Evolutionary conservation across 2,888 invertebrate species (phyloP).

Genomic region (Chrysotoxum bicinctum): DNA sequence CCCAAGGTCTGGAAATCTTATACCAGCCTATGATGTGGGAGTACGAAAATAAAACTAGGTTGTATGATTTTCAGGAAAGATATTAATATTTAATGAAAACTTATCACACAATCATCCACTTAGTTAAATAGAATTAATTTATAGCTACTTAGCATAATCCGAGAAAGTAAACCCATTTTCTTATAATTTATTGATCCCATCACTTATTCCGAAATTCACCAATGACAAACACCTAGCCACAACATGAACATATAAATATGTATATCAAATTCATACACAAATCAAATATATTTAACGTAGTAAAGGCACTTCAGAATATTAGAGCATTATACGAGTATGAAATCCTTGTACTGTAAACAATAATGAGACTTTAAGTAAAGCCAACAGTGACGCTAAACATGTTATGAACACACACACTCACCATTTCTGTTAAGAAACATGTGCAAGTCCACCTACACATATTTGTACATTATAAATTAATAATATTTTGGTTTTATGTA

Average conservation of each 20-base stretch:
- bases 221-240: slow-evolving; percentile 7
- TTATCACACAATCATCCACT: not conserved
- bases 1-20: no score
- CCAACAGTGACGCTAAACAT: slow-evolving; percentile 36
- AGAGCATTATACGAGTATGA: not conserved
- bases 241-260: not conserved
- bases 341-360: slow-evolving; percentile 18
- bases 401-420: slow-evolving; percentile 45
- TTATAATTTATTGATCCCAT: not conserved
- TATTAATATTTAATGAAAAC: not conserved
- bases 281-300: not conserved
- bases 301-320: not conserved
- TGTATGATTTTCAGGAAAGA: no score
- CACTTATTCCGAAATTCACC: not conserved
- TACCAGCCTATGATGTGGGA: no score
- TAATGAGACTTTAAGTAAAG: slow-evolving; percentile 29
- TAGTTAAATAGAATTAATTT: not conserved
- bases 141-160: not conserved
- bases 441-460: not conserved
- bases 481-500: not conserved
- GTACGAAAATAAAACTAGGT: no score
- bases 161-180: not conserved
- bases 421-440: slow-evolving; percentile 13
- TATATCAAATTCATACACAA: not conserved
- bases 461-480: not conserved